Conservation (phyloP, 2,888 invertebrate genomes). For the Norana najaformis region DNA sequence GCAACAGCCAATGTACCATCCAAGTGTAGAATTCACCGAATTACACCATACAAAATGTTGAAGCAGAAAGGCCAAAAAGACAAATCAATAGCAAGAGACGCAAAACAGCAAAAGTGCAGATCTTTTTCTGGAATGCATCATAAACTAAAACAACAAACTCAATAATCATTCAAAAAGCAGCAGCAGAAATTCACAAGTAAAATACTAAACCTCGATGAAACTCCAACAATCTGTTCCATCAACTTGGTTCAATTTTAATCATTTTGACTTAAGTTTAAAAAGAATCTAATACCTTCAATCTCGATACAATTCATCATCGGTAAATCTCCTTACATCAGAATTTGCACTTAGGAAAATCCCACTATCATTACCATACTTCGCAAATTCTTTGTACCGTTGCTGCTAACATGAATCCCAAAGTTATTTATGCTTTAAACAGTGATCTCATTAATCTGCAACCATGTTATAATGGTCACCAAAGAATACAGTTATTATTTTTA, state of each 20-base stretch:
- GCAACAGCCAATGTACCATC: not conserved
- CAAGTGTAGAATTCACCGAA: not conserved
- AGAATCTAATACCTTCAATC: conserved; percentile 13
- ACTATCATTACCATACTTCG: not conserved
- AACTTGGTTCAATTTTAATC: too few relatives aligned
- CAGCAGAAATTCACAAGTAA: not conserved
- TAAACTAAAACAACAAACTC: not conserved
- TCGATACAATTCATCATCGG: not conserved
- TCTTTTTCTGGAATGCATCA: conserved; percentile 5
- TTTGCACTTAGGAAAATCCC: not conserved
- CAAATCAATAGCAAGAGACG: not conserved
- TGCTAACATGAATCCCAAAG: not conserved
- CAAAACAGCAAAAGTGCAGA: not conserved
- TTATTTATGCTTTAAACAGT: too few relatives aligned
- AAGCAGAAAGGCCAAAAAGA: not conserved
- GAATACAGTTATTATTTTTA: not conserved
- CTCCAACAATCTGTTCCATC: too few relatives aligned
- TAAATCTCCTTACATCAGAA: not conserved
- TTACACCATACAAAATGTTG: not conserved
- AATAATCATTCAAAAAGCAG: not conserved
- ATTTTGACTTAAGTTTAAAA: not conserved
- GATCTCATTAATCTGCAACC: not conserved
- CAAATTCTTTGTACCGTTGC: not conserved
- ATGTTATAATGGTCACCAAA: not conserved
- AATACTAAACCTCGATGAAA: not conserved